Conservation (phyloP, 2,113 vertebrate species). For the Microcebus lehilahytsara region DNA sequence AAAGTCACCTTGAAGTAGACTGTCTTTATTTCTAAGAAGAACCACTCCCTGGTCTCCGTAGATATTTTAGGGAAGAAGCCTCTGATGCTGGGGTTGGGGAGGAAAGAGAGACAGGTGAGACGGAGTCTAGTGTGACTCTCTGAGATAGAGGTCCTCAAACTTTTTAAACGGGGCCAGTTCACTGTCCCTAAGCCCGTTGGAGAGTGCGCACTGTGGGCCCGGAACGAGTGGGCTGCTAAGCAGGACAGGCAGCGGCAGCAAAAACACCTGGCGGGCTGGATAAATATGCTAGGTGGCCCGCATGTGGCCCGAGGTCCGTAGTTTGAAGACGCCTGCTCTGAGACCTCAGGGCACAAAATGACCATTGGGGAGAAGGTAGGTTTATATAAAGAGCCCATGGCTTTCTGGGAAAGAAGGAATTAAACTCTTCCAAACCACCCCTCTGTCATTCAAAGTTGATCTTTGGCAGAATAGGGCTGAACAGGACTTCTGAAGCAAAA, state of each 20-base stretch:
- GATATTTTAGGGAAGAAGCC: not conserved
- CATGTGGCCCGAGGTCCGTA: too few relatives aligned
- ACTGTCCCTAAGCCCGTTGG: too few relatives aligned
- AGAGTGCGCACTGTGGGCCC: too few relatives aligned
- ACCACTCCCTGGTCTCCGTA: not conserved
- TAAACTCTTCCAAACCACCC: not conserved
- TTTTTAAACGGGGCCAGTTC: too few relatives aligned
- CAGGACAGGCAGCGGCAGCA: too few relatives aligned
- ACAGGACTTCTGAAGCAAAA: not conserved
- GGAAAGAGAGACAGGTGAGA: not conserved
- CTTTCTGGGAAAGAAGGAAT: not conserved
- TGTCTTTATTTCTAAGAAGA: not conserved
- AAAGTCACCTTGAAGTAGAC: not conserved
- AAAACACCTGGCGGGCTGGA: too few relatives aligned
- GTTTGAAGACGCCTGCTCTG: too few relatives aligned
- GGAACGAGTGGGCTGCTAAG: too few relatives aligned
- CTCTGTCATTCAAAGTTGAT: not conserved
- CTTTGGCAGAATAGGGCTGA: not conserved
- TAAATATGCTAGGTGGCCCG: too few relatives aligned
- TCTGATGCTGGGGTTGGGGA: not conserved
- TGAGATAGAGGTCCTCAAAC: not conserved
- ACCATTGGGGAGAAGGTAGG: not conserved
- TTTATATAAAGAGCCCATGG: not conserved
- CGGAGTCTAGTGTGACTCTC: not conserved
- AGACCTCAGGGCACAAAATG: not conserved